Base-by-base conservation (phyloP, 2,797 vertebrate genomes). In the Babyrousa celebensis region DNA sequence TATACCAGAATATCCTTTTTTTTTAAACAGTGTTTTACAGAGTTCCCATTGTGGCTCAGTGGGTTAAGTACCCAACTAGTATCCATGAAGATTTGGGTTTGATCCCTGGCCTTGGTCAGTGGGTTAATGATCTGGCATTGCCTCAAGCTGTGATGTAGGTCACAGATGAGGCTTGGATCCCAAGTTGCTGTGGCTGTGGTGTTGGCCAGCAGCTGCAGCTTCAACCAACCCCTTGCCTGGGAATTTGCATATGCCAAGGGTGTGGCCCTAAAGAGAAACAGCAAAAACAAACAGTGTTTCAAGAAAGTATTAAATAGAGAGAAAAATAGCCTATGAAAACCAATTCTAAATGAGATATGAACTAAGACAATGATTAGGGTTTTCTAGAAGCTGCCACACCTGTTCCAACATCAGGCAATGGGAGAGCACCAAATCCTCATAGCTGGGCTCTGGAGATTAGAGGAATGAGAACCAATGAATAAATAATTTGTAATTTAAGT, bases 271-370 rank as follows among this genome's bases (percentile, higher is more conserved):
- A 48, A 48, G 9, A 48, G 9, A 48, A 48, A 48, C 43, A 48
- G 9, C 43, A 48, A 48, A 48, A 48, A 48, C 36, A 75, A 54
- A 85, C 1, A 56, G n/a, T 74, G 6, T 72, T 91, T 52, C 36
- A 7, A 79, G 92, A 82, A 56, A 71, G 2, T 12, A 40, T n/a
- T 89, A 85, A 85, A 77, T 67, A 65, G n/a, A 79, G 32, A 92
- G 16, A 88, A 93, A 92, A 78, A 84, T 21, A 70, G 32, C 2
- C 1, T 77, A 23, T 68, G 21, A 79, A 79, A 74, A 89, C 12
- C 29, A 91, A 17, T 65, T 85, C n/a, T 84, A 74, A 85, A 62
- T 36, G 52, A 79, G 32, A 78, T 15, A 58, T 17, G 12, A 52
- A 65, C 82, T 48, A 74, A 93, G 25, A 27, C 32, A 84, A 92